Conservation (phyloP, 2,888 invertebrate species). For the Erynnis tages region DNA sequence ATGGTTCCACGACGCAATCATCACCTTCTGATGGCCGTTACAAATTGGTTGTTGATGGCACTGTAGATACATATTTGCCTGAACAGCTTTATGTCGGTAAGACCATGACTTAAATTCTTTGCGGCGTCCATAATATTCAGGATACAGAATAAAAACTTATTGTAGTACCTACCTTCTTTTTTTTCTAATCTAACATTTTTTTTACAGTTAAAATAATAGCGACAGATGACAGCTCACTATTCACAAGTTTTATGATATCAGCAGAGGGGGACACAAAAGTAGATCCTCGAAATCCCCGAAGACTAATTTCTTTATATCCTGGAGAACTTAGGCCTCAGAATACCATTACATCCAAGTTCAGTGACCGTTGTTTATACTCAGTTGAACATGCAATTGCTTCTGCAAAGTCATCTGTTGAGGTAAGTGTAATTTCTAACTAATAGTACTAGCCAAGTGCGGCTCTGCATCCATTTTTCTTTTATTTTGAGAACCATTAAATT, state of each 20-base stretch:
- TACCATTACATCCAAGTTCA: conserved; percentile 53
- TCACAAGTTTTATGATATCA: conserved; percentile 68
- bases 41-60: conserved; percentile 48
- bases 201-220: conserved; percentile 55
- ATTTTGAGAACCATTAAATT: too few species aligned
- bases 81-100: conserved; percentile 66
- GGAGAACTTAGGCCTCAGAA: conserved; percentile 59
- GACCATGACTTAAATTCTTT: background rate
- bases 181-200: background rate
- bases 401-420: conserved; percentile 58
- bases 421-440: too few species aligned
- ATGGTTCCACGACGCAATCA: conserved; percentile 56
- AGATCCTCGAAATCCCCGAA: conserved; percentile 61
- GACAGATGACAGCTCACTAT: conserved; percentile 59
- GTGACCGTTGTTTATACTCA: conserved; percentile 64
- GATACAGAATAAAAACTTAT: too few species aligned
- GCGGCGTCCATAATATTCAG: too few species aligned
- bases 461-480: too few species aligned
- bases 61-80: conserved; percentile 60
- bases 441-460: too few species aligned
- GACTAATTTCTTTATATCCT: conserved; percentile 49
- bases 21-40: conserved; percentile 66
- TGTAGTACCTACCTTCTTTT: background rate
- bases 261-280: conserved; percentile 62
- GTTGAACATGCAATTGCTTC: conserved; percentile 60